Evolutionary conservation across 2,113 vertebrate species (phyloP).

Genomic region (Cisticola juncidis): DNA sequence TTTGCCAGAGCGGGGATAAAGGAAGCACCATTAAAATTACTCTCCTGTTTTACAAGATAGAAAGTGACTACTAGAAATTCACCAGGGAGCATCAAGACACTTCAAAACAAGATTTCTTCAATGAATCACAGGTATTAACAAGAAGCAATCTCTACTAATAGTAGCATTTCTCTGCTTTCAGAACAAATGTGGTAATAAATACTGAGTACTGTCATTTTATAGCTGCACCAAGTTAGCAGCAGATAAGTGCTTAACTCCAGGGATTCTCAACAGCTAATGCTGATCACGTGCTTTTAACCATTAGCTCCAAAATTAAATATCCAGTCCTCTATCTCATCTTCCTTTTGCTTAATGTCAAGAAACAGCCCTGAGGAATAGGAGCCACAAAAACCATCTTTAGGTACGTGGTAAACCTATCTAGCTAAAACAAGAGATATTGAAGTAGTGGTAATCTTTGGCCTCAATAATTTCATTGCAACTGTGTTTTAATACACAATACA

Average conservation of each 20-base stretch:
- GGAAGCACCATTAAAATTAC: neutral
- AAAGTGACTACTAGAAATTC: slow-evolving; percentile 18
- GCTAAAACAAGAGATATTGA: neutral
- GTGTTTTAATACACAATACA: neutral
- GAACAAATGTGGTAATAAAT: neutral
- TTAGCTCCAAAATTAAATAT: slow-evolving; percentile 5
- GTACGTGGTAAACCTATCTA: neutral
- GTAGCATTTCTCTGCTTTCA: neutral
- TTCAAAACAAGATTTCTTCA: slow-evolving; percentile 12
- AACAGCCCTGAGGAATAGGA: neutral
- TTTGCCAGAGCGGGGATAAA: slow-evolving; percentile 18
- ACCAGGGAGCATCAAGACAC: neutral
- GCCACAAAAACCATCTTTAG: neutral
- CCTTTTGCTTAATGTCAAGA: neutral
- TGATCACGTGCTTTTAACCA: neutral
- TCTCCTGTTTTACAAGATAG: neutral
- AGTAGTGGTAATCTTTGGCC: neutral
- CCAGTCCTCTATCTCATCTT: neutral
- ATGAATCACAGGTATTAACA: slow-evolving; percentile 41
- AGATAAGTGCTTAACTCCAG: neutral
- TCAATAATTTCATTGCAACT: neutral
- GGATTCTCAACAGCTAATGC: neutral
- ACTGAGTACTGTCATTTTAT: neutral
- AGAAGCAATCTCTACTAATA: neutral
- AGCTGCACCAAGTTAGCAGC: neutral